Base-by-base conservation (phyloP, 2,797 vertebrate genomes). In the Megaceryle alcyon region DNA sequence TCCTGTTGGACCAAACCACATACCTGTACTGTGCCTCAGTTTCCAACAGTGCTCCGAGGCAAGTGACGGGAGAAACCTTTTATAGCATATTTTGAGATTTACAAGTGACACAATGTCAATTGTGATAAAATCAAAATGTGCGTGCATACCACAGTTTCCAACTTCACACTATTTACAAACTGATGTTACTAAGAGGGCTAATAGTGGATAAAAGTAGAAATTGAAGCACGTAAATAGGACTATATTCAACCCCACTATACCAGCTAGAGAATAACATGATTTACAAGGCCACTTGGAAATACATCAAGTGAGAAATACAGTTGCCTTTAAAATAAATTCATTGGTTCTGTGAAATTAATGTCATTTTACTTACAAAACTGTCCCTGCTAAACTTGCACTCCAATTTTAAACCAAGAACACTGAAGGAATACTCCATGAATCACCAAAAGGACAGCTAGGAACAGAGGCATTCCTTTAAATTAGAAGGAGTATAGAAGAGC, bases 381-480 rank as follows among this genome's bases (percentile, higher is more conserved):
- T 19, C 71, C 73, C 56, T 37, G 37, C 51, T 88, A 66, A 95
- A 75, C 15, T 79, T 64, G n/a, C 85, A 72, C 83, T 88, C 48
- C 56, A 81, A 8, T 81, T 96, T 84, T 85, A 85, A 92, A 96
- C 63, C 18, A 31, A 82, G 61, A 82, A 75, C 75, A 68, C 35
- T 64, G 69, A 94, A 83, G 84, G 61, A 96, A 26, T 83, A 57
- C 21, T 33, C 53, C 72, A 82, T 53, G 73, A 94, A 93, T 82
- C 87, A 87, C 84, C 84, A 54, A 92, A 95, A 93, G 21, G 63
- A 37, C 69, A 96, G 54, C 79, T 61, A 94, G 63, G 33, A 94
- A 92, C 54, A 95, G 86, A 94, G 78, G 22, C 60, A 94, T 96
- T 96, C 84, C 82, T 93, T 92, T 93, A 94, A 97, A 95, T 93